Percentiles rank a stretch among this genome's conserved stretches.
These are phyloP conservation scores for Myotis brandtii DNA, from an alignment of 2,113 vertebrate genomes.

Conservation along the genomic window DNA sequence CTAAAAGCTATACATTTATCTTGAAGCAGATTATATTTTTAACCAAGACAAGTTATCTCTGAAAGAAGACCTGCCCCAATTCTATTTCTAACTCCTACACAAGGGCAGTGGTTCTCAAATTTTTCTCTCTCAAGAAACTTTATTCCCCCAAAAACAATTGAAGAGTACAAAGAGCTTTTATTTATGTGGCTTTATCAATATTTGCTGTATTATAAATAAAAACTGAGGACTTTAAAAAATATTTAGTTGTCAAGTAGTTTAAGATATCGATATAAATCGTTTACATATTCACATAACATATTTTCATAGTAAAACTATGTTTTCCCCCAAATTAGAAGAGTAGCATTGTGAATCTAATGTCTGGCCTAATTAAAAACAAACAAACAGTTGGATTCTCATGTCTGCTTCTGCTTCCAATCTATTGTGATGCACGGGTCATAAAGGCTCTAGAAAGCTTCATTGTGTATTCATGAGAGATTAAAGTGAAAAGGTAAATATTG, in stretches of 20 bases:
- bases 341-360: neutral
- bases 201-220: slow-evolving; percentile 22
- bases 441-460: neutral
- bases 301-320: neutral
- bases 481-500: neutral
- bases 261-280: neutral
- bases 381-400: neutral
- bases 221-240: neutral
- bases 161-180: neutral
- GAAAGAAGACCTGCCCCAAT: neutral
- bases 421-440: neutral
- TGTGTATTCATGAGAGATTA: neutral
- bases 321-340: neutral
- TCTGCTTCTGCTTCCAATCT: neutral
- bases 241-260: neutral
- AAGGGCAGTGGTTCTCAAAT: neutral
- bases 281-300: neutral
- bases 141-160: neutral
- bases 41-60: neutral
- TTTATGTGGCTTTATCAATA: neutral
- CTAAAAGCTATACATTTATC: neutral
- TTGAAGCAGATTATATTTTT: slow-evolving; percentile 19
- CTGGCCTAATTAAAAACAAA: neutral
- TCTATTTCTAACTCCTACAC: neutral
- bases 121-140: neutral